Conservation (phyloP, 2,113 vertebrate genomes). For the Chinchilla lanigera region DNA sequence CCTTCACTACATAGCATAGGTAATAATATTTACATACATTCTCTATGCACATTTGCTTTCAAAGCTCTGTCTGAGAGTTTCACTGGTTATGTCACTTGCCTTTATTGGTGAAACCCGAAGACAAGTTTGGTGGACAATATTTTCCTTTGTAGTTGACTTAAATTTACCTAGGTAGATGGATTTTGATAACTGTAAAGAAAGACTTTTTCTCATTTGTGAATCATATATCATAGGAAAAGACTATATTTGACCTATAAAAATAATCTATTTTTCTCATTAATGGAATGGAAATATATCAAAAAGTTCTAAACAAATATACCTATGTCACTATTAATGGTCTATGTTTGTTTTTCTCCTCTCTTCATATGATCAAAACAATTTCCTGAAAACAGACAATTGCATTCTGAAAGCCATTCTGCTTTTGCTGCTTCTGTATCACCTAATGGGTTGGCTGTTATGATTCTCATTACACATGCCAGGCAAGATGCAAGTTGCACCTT, state of each 20-base stretch:
- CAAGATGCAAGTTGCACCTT: background rate
- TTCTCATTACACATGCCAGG: background rate
- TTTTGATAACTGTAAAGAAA: slow-evolving; percentile 28
- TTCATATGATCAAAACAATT: slow-evolving; percentile 14
- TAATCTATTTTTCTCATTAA: background rate
- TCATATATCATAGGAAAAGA: background rate
- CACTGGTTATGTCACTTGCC: background rate
- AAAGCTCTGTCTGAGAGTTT: background rate
- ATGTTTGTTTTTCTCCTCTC: slow-evolving; percentile 31
- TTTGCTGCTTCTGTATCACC: slow-evolving; percentile 25
- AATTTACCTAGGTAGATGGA: background rate
- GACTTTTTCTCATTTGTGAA: background rate
- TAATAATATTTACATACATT: background rate
- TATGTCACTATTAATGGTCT: slow-evolving; percentile 22
- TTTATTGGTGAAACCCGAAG: background rate
- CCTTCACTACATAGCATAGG: background rate
- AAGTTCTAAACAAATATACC: background rate
- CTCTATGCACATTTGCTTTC: background rate
- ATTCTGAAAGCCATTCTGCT: slow-evolving; percentile 38
- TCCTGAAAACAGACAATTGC: background rate
- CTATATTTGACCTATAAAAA: slow-evolving; percentile 26
- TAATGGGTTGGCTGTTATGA: background rate
- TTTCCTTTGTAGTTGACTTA: background rate
- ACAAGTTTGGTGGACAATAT: background rate
- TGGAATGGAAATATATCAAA: slow-evolving; percentile 15